phyloP scores from a whole-genome alignment of 2,888 invertebrate species.

The Dicranocentrus wangi region DNA sequence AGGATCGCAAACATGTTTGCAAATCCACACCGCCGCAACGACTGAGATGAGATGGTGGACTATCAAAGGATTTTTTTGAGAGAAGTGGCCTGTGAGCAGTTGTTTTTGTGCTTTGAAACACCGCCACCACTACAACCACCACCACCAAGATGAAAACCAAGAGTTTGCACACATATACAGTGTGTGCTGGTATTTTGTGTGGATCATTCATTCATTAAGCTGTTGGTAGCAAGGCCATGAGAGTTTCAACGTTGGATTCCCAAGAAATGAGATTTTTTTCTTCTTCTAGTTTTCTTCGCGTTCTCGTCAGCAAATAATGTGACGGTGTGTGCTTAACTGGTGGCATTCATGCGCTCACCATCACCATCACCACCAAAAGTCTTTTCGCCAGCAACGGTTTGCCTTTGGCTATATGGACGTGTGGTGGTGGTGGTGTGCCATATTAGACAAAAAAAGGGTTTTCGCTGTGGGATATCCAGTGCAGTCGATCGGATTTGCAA shows the following conservation, averaged over 20 bases:
- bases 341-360: no score
- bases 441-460: no score
- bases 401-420: no score
- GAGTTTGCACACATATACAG: background rate
- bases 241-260: background rate
- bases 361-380: no score
- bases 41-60: constrained; percentile 46
- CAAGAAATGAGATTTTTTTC: background rate
- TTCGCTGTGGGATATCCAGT: no score
- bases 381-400: no score
- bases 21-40: constrained; percentile 37
- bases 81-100: background rate
- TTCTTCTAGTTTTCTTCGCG: no score
- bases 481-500: no score
- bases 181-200: background rate
- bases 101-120: constrained; percentile 9
- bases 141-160: background rate
- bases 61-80: constrained; percentile 40
- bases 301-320: no score
- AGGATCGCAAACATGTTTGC: constrained; percentile 27
- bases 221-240: constrained; percentile 13
- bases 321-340: no score
- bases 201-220: constrained; percentile 5
- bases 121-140: background rate
- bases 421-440: no score